Conservation (phyloP, 1,140 invertebrate genomes). For the Papilio machaon region DNA sequence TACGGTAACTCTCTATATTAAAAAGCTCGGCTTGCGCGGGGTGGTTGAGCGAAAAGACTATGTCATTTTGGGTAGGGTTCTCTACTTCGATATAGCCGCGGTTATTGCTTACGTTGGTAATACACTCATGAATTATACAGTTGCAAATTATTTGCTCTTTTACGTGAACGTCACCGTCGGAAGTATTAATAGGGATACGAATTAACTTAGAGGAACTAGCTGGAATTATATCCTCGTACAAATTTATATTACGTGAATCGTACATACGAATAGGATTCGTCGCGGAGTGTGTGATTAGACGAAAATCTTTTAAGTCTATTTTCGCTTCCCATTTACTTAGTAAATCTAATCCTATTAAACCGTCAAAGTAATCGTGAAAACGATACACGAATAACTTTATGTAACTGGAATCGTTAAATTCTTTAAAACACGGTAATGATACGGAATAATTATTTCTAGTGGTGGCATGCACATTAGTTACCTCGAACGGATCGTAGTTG, state of each 20-base stretch:
- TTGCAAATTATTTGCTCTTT: too few relatives aligned
- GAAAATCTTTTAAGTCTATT: conserved; percentile 49
- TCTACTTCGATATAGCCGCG: too few relatives aligned
- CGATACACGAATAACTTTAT: conserved; percentile 49
- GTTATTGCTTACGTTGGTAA: too few relatives aligned
- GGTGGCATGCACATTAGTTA: conserved; percentile 48
- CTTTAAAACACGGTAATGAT: conserved; percentile 45
- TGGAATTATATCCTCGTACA: conserved; percentile 57
- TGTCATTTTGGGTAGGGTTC: too few relatives aligned
- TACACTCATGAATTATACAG: too few relatives aligned
- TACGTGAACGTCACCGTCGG: too few relatives aligned
- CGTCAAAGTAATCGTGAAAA: conserved; percentile 50
- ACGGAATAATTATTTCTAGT: conserved; percentile 46
- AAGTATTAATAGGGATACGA: conserved; percentile 42
- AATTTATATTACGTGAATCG: conserved; percentile 52
- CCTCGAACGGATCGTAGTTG: conserved; percentile 48
- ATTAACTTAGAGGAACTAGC: conserved; percentile 46
- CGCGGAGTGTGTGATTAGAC: conserved; percentile 45
- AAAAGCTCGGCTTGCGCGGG: too few relatives aligned
- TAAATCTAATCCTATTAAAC: conserved; percentile 48
- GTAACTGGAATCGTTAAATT: conserved; percentile 41
- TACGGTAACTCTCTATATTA: too few relatives aligned
- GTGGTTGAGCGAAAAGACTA: too few relatives aligned
- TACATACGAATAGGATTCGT: conserved; percentile 47
- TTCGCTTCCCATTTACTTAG: conserved; percentile 44